phyloP scores from a whole-genome alignment of 2,797 vertebrate species.

The Scyliorhinus canicula region DNA sequence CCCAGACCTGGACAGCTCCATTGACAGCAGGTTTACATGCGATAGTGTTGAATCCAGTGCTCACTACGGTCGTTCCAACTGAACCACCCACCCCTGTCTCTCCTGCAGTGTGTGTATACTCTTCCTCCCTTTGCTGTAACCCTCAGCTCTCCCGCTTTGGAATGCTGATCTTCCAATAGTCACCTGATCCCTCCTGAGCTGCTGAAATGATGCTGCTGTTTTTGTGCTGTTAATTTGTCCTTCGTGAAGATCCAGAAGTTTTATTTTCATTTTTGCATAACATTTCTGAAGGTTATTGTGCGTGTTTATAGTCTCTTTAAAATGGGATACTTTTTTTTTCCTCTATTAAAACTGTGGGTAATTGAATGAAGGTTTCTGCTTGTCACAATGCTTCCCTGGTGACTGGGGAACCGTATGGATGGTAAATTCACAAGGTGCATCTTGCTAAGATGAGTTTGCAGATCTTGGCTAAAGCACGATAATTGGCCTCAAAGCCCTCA shows the following conservation, averaged over 20 bases:
- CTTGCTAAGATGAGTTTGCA: not conserved
- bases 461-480: not conserved
- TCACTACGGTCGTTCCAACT: conserved; percentile 61
- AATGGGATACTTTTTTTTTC: not conserved
- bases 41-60: conserved; percentile 66
- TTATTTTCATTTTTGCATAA: conserved; percentile 3
- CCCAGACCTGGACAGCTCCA: conserved; percentile 70
- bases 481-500: not conserved
- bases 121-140: conserved; percentile 45
- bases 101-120: conserved; percentile 45
- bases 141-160: not conserved
- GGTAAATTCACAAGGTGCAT: not conserved
- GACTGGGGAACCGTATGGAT: not conserved
- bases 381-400: not conserved
- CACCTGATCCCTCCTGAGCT: not conserved
- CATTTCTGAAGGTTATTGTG: not conserved
- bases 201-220: not conserved
- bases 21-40: conserved; percentile 71
- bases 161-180: not conserved
- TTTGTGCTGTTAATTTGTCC: not conserved
- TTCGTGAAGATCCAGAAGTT: not conserved
- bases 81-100: conserved; percentile 47
- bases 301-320: not conserved
- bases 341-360: not conserved
- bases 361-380: not conserved